These are phyloP conservation scores for Grammomys surdaster DNA, from an alignment of 2,113 vertebrate genomes.

Conservation along the genomic window DNA sequence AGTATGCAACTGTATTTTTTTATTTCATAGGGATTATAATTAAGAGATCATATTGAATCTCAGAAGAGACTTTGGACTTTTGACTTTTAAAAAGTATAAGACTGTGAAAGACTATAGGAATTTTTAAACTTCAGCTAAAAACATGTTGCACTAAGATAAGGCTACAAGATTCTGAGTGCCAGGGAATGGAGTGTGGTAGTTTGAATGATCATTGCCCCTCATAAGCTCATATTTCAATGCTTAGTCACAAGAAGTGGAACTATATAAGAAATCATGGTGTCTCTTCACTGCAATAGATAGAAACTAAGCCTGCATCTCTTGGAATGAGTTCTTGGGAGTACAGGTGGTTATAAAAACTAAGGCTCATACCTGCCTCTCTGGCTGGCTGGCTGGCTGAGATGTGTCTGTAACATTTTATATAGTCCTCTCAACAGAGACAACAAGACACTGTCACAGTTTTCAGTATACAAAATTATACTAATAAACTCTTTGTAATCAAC, in stretches of 20 bases:
- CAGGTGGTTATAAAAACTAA: neutral
- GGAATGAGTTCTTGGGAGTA: neutral
- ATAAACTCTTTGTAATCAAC: neutral
- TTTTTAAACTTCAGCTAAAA: neutral
- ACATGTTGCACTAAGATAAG: neutral
- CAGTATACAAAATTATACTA: neutral
- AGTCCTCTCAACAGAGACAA: neutral
- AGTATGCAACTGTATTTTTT: neutral
- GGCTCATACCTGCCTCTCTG: neutral
- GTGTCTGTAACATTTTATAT: accelerated
- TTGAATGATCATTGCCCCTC: neutral
- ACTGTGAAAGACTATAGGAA: neutral
- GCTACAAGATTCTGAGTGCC: neutral
- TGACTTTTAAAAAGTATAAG: neutral
- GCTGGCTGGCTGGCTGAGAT: neutral
- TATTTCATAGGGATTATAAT: neutral
- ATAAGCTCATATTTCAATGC: neutral
- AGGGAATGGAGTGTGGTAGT: neutral
- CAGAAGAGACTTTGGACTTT: neutral
- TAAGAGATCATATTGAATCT: neutral
- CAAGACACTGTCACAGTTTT: neutral
- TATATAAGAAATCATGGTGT: neutral
- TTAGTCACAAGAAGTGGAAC: neutral
- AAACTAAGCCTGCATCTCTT: neutral
- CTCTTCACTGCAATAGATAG: no score